Percentiles rank a stretch among this genome's conserved stretches.
These are phyloP conservation scores for Rhogogaster chlorosoma DNA, from an alignment of 2,888 invertebrate genomes.

Conservation along the genomic window DNA sequence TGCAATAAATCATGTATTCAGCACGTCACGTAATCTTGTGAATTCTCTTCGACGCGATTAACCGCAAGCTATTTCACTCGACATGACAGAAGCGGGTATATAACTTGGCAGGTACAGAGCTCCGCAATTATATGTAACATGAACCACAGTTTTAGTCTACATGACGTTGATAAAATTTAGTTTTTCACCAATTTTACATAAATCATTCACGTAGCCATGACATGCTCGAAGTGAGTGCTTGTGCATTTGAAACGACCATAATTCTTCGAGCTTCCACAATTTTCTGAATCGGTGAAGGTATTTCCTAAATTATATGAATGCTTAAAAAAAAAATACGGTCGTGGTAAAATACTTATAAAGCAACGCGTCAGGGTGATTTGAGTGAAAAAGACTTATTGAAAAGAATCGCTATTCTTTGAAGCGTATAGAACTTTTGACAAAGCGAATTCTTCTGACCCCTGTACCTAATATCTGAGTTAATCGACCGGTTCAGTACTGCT, in stretches of 20 bases:
- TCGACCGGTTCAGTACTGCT: slow-evolving; percentile 2
- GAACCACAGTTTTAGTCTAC: not conserved
- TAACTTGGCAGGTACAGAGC: not conserved
- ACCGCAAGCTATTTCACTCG: not conserved
- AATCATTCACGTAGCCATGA: not conserved
- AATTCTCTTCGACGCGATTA: not conserved
- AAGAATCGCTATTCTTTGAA: not conserved
- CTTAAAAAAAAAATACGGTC: not conserved
- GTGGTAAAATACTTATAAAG: not conserved
- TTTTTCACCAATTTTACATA: not conserved
- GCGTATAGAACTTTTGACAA: not conserved
- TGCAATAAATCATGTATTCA: not conserved
- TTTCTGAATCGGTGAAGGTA: not conserved
- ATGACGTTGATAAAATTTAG: not conserved
- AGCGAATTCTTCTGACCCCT: slow-evolving; percentile 1
- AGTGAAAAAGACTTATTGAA: not conserved
- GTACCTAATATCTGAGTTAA: not conserved
- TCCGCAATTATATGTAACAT: not conserved
- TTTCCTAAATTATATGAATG: not conserved
- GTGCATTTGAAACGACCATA: not conserved
- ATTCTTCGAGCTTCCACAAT: not conserved
- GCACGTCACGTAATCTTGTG: not conserved
- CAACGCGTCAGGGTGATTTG: not conserved
- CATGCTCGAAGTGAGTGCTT: not conserved
- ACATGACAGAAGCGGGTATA: not conserved